Evolutionary conservation across 2,113 vertebrate species (phyloP), one percentile per base, ranked within the genome.

Genomic region (Gadus macrocephalus): DNA sequence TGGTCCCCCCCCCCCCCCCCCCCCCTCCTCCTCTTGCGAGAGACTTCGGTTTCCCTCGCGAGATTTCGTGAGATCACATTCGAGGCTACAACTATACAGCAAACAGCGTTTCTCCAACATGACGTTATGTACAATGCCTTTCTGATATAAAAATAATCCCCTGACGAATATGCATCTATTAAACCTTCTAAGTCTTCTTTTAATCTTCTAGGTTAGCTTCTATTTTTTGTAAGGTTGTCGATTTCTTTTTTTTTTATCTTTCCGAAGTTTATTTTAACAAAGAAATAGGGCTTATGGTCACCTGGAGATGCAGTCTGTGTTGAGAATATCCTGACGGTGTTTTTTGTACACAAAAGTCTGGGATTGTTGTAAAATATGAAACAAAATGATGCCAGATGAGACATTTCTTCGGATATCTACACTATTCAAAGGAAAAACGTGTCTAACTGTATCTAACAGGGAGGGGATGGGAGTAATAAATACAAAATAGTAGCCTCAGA

Each of bases 61-160:
- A 25, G 25, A 77, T 74, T 68, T 76, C 69, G 15, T 16, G 15
- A 58, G 15, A n/a, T 58, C 15, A 58, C 55, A 16, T 58, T 16
- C 55, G 42, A 49, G 42, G 42, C 42, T 8, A 9, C 42, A 49
- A 49, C 12, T 49, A 14, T 2, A 49, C 9, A 49, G 42, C 42
- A 49, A 49, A 9, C 53, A 82, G 80, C 84, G 82, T 86, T 78
- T 83, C 82, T 88, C 80, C 77, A 25, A 25, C 25, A 86, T 86
- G 81, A 85, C 83, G 72, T 69, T 88, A 85, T 89, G 78, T 89
- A 88, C 84, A 88, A 59, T 76, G 61, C 53, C 22, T 67, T 76
- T 83, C 75, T 77, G 60, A 83, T 88, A 85, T 28, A 85, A 88
- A 88, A 89, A 88, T 87, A 86, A 87, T 80, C 72, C 56, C 77